A percentile compares a stretch with the other conserved stretches of the same genome.
Conservation (phyloP, 2,888 invertebrate species). For the Leptinotarsa juncta region DNA sequence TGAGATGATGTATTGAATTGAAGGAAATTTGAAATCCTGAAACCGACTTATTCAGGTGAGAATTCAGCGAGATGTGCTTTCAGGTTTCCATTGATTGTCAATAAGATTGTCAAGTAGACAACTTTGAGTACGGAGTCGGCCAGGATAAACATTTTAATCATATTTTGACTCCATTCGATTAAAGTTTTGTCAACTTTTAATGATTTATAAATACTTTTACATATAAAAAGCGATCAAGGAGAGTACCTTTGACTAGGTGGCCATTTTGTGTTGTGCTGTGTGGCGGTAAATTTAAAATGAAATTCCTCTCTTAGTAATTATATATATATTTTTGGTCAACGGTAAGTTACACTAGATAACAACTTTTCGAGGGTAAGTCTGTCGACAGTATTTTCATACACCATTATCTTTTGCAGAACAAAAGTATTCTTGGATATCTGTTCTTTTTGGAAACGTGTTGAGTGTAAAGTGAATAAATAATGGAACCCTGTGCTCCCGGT, state of each 20-base stretch:
- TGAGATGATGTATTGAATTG: not conserved
- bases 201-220: not conserved
- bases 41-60: not conserved
- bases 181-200: not conserved
- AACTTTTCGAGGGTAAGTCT: slow-evolving; percentile 6
- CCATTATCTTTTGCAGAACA: slow-evolving; percentile 41
- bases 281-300: slow-evolving; percentile 51
- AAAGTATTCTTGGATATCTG: slow-evolving; percentile 25
- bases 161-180: not conserved
- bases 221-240: not conserved
- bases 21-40: not conserved
- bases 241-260: slow-evolving; percentile 35
- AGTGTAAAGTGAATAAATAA: slow-evolving; percentile 48
- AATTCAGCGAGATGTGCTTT: not conserved
- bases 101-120: not conserved
- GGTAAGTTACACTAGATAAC: slow-evolving; percentile 53
- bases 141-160: not conserved
- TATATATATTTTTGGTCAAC: slow-evolving; percentile 38
- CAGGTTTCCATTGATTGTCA: not conserved
- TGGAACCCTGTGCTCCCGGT: slow-evolving; percentile 61
- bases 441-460: slow-evolving; percentile 41
- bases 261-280: slow-evolving; percentile 54
- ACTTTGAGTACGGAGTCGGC: no score
- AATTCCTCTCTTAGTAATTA: slow-evolving; percentile 22
- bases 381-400: slow-evolving; percentile 29